phyloP scores from a whole-genome alignment of 2,888 invertebrate species.

The Clepsis dumicolana region DNA sequence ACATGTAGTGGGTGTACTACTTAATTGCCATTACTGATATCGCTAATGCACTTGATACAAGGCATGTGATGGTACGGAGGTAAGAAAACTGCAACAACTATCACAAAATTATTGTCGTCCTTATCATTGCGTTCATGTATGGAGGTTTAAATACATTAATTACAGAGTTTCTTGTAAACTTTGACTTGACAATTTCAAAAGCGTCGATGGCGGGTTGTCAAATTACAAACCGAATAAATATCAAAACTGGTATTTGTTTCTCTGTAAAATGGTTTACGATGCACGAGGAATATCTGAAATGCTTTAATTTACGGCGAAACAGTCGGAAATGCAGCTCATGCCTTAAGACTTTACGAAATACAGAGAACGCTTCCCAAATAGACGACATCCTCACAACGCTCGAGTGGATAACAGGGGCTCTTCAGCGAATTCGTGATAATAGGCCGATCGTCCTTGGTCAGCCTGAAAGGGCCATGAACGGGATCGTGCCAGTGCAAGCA shows the following conservation, averaged over 20 bases:
- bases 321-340: conserved; percentile 1
- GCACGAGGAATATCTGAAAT: too few species aligned
- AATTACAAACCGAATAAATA: not conserved
- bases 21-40: too few species aligned
- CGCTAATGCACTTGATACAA: conserved; percentile 1
- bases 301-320: conserved; percentile 1
- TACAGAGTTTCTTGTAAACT: not conserved
- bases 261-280: conserved; percentile 8
- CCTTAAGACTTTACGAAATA: conserved; percentile 4
- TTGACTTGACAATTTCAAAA: conserved; percentile 10
- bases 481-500: conserved; percentile 16
- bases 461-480: conserved; percentile 2
- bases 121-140: conserved; percentile 12
- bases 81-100: conserved; percentile 4
- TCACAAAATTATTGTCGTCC: conserved; percentile 7
- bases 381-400: conserved; percentile 19
- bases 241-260: not conserved
- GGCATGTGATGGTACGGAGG: conserved; percentile 14
- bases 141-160: not conserved
- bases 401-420: conserved; percentile 6
- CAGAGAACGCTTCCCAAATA: conserved; percentile 6
- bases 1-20: not conserved
- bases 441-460: conserved; percentile 2
- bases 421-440: conserved; percentile 5
- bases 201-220: not conserved